Evolutionary conservation across 1,140 invertebrate genomes (phyloP).

Genomic region (Physella acuta): DNA sequence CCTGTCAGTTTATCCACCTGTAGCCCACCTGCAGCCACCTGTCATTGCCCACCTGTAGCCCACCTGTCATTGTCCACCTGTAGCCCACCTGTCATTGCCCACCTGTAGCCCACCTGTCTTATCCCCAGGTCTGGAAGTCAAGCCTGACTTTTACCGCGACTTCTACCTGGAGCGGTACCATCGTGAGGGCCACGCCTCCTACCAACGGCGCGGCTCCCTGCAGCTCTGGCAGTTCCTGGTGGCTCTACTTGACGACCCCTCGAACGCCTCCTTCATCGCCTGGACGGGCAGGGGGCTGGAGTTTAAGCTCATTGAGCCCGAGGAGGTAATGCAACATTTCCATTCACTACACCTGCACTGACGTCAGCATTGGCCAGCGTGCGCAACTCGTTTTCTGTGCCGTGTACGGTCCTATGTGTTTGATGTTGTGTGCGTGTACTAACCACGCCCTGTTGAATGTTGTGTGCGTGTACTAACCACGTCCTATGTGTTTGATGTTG

Average conservation of each 20-base stretch:
- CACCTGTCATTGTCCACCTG: neutral
- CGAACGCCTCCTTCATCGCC: slow-evolving; percentile 84
- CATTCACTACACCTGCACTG: too few relatives aligned
- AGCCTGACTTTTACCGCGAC: slow-evolving; percentile 49
- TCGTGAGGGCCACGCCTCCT: slow-evolving; percentile 48
- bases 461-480: too few relatives aligned
- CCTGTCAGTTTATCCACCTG: too few relatives aligned
- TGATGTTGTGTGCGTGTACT: too few relatives aligned
- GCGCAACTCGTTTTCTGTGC: too few relatives aligned
- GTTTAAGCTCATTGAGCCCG: slow-evolving; percentile 91
- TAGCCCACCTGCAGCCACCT: too few relatives aligned
- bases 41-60: neutral
- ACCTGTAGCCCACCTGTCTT: too few relatives aligned
- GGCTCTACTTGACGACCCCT: slow-evolving; percentile 81
- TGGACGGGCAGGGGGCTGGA: slow-evolving; percentile 95
- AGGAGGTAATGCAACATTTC: slow-evolving; percentile 70
- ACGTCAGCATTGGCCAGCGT: too few relatives aligned
- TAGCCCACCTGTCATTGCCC: neutral
- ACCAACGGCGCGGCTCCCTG: slow-evolving; percentile 75
- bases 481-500: too few relatives aligned
- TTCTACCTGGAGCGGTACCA: slow-evolving; percentile 53
- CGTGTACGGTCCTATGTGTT: too few relatives aligned
- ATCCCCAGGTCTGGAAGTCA: slow-evolving; percentile 49
- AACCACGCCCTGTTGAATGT: too few relatives aligned
- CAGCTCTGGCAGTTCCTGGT: slow-evolving; percentile 95